These are phyloP conservation scores for Struthidea cinerea DNA, from an alignment of 2,113 vertebrate species.

Conservation along the genomic window DNA sequence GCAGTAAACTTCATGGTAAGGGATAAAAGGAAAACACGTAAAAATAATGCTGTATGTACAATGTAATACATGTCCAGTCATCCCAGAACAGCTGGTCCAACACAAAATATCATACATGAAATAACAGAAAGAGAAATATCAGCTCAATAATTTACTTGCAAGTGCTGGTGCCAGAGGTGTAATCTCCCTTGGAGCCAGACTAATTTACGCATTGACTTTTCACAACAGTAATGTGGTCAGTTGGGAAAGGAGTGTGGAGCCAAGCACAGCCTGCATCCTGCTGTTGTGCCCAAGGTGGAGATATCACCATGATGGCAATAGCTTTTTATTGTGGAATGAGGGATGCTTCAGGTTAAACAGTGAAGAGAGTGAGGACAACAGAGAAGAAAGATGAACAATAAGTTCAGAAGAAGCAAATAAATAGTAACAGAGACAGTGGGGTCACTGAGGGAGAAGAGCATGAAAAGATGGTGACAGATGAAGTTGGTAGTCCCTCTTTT, in stretches of 20 bases:
- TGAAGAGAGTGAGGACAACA: neutral
- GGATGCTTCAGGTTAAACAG: neutral
- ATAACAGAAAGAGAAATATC: neutral
- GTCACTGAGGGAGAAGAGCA: neutral
- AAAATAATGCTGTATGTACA: neutral
- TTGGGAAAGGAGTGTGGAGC: neutral
- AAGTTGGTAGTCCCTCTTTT: neutral
- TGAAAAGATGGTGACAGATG: slow-evolving; percentile 31
- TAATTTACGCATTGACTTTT: slow-evolving; percentile 7
- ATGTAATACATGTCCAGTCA: neutral
- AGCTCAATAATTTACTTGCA: slow-evolving; percentile 25
- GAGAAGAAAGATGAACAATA: neutral
- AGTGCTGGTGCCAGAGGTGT: neutral
- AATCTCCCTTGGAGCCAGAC: neutral
- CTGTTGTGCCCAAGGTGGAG: neutral
- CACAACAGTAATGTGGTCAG: neutral
- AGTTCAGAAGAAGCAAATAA: slow-evolving; percentile 29
- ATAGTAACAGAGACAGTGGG: neutral
- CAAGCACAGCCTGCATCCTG: neutral
- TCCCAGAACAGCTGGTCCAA: neutral
- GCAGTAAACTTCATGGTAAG: neutral
- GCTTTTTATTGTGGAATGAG: neutral
- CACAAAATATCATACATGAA: neutral
- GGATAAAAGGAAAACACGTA: neutral
- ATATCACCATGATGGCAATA: neutral